Evolutionary conservation across 2,888 invertebrate species (phyloP).

Genomic region (Automeris io): DNA sequence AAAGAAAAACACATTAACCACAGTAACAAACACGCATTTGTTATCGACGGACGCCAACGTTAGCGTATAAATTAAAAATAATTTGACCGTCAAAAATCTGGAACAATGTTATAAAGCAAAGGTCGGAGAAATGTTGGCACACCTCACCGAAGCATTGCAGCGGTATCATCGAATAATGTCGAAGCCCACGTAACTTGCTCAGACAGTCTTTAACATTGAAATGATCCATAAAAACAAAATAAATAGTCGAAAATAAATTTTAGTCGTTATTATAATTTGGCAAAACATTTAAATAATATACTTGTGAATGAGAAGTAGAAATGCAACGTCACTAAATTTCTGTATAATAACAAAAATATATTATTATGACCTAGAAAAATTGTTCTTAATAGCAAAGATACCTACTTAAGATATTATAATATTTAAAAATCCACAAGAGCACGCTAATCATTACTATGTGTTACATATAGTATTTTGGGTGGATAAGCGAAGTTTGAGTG

Average conservation of each 20-base stretch:
- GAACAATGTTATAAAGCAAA: conserved; percentile 57
- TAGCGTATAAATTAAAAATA: conserved; percentile 43
- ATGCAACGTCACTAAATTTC: too few relatives aligned
- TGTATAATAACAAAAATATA: too few relatives aligned
- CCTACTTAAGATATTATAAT: too few relatives aligned
- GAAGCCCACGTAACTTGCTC: conserved; percentile 26
- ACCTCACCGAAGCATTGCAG: conserved; percentile 24
- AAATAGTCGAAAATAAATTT: conserved; percentile 26
- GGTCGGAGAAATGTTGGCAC: conserved; percentile 69
- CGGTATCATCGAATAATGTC: conserved; percentile 31
- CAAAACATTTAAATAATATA: conserved; percentile 11
- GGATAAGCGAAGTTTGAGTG: too few relatives aligned
- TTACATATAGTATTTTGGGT: too few relatives aligned
- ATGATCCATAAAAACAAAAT: conserved; percentile 41
- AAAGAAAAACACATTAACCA: not conserved
- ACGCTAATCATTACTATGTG: too few relatives aligned
- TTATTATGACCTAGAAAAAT: too few relatives aligned
- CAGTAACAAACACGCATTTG: not conserved
- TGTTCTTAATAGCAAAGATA: too few relatives aligned
- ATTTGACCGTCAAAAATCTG: conserved; percentile 62
- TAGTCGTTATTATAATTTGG: conserved; percentile 25
- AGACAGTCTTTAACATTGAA: conserved; percentile 34
- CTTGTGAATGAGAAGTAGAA: not conserved
- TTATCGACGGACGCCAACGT: not conserved
- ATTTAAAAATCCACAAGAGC: too few relatives aligned